Base-by-base conservation (phyloP, 1,140 invertebrate species). In the Grapholita molesta region DNA sequence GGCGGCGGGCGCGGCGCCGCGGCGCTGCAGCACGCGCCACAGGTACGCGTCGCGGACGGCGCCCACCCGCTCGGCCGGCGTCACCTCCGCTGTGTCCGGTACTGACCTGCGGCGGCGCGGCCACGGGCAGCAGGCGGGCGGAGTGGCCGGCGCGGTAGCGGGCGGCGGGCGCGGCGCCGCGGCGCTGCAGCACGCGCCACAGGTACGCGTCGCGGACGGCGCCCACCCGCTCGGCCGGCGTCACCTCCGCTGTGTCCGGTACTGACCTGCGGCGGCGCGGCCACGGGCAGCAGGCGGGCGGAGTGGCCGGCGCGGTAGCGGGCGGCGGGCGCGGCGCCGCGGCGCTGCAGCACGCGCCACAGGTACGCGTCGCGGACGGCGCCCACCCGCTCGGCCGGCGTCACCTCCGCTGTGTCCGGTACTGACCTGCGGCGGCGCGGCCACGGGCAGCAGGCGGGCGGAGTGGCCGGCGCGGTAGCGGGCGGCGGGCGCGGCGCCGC, bases 11-110 rank as follows among this genome's bases (percentile, higher is more conserved):
- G 94, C 92, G 9, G 88, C 85, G 0, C 97, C 99, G 83, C 42
- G 42, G 2, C 25, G 99, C 28, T 30, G 28, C 28, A 95, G 84
- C 33, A 98, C 96, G 88, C 99, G 99, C 98, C 98, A 99, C n/a
- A 98, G 80, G 91, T 99, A 99, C 86, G 99, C 98, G 80, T 99
- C 98, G 75, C 95, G 95, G 3, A 48, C 12, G 42, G 12, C 3
- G 42, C 42, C 18, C 11, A 15, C 42, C 3, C n/a, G n/a, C n/a
- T 12, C 42, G 3, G 12, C 42, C 11, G 42, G 12, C 18, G 12
- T 30, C 28, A 30, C 28, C 28, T 3, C 7, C 28, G 7, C 28
- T 30, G 28, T 30, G 28, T 30, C 28, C n/a, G n/a, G n/a, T n/a
- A 30, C 28, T 30, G 3, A 30, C 28, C 7, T 30, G 28, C 7